Conservation (phyloP, 2,888 invertebrate genomes). For the Drosophila neotestacea region DNA sequence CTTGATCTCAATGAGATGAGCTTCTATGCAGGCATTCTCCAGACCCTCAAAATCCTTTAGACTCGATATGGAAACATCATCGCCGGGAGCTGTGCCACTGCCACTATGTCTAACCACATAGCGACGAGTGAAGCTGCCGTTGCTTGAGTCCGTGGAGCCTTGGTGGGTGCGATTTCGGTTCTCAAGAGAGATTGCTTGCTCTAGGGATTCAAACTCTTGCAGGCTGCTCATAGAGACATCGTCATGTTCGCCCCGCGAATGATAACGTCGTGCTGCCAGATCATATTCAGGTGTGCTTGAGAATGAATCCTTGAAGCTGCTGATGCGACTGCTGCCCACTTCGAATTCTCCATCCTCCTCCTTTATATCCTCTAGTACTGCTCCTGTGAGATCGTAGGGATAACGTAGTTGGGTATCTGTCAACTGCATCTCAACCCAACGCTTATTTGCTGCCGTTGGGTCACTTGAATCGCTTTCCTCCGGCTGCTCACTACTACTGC, state of each 20-base stretch:
- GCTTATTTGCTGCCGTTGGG: slow-evolving; percentile 91
- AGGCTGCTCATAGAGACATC: slow-evolving; percentile 96
- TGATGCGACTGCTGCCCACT: slow-evolving; percentile 89
- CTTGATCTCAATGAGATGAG: slow-evolving; percentile 92
- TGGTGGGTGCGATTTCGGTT: slow-evolving; percentile 88
- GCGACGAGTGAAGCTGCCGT: slow-evolving; percentile 92
- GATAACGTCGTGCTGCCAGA: slow-evolving; percentile 92
- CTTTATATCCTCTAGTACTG: slow-evolving; percentile 95
- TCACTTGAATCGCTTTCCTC: slow-evolving; percentile 88
- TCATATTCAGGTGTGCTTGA: slow-evolving; percentile 97
- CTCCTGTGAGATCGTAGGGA: slow-evolving; percentile 92
- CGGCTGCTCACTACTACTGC: slow-evolving; percentile 78
- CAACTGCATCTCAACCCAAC: slow-evolving; percentile 96
- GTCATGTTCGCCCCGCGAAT: slow-evolving; percentile 92
- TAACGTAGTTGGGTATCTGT: slow-evolving; percentile 88
- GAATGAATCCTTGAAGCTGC: slow-evolving; percentile 94
- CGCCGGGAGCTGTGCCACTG: slow-evolving; percentile 86
- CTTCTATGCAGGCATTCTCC: slow-evolving; percentile 94
- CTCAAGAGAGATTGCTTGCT: slow-evolving; percentile 93
- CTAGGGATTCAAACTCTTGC: slow-evolving; percentile 97
- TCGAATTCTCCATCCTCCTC: slow-evolving; percentile 97
- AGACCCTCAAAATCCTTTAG: slow-evolving; percentile 96
- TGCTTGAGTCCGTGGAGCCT: slow-evolving; percentile 94
- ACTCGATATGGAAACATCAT: slow-evolving; percentile 94
- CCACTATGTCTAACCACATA: slow-evolving; percentile 90